Evolutionary conservation across 2,888 invertebrate genomes (phyloP), one percentile per base, ranked within the genome.

Genomic region (Matsumyia berberina): DNA sequence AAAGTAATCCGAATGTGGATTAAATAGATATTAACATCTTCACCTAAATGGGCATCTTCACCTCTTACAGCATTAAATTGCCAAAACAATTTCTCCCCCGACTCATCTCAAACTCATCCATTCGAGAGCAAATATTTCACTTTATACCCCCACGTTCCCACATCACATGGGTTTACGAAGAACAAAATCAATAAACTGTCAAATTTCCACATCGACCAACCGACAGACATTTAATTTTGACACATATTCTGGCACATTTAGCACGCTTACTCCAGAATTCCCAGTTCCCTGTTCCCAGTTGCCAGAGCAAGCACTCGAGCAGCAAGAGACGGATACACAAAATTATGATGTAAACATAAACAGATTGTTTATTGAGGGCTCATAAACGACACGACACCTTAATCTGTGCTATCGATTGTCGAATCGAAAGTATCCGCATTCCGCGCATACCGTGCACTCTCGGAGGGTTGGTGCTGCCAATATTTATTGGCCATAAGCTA

Each of bases 321-420:
- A 9, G 33, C 15, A 33, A 53, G 15, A 53, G 53, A 33, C 31
- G 15, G 53, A 53, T 53, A 15, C 53, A 31, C 33, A 33, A 12
- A 53, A 53, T 53, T 53, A 53, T 53, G 33, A 53, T 53, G 53
- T 53, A 53, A 53, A 53, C 53, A 53, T 53, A 53, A 53, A 53
- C 53, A 53, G 53, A 53, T 53, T 53, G 12, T 53, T 53, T 53
- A 53, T 53, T 53, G 33, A 33, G 12, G 8, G 8, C 53, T 33
- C 53, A 53, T 53, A 53, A 53, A 53, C 31, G 33, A 31, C 53
- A 31, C 19, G 53, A 53, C 53, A 53, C 53, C 53, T 53, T 53
- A 53, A 53, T 53, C 53, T 53, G 53, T 33, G 33, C 31, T 53
- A 15, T 33, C 15, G 53, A 15, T 19, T 53, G 33, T 33, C 15